A percentile compares a stretch with the other conserved stretches of the same genome.
These are phyloP conservation scores for Dicrostonyx torquatus DNA, from an alignment of 2,797 vertebrate species.

Conservation along the genomic window DNA sequence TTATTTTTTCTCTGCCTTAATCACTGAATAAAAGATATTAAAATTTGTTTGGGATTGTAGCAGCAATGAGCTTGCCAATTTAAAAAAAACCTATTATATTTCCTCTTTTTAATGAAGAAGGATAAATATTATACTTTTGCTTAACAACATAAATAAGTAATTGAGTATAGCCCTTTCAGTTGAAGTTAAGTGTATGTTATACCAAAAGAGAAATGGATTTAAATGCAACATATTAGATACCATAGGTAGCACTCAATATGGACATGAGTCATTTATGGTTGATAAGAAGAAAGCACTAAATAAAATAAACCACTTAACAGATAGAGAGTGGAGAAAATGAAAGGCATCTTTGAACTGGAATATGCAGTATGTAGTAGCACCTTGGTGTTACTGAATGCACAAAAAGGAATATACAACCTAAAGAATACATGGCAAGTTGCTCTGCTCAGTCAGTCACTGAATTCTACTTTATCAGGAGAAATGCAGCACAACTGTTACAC, in stretches of 20 bases:
- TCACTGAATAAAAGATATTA: background rate
- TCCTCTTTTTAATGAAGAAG: constrained; percentile 62
- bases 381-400: background rate
- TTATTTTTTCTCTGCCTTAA: constrained; percentile 1
- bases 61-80: constrained; percentile 44
- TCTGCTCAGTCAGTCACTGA: background rate
- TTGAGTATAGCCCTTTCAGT: constrained; percentile 46
- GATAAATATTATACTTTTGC: constrained; percentile 28
- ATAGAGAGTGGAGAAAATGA: constrained; percentile 34
- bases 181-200: constrained; percentile 36
- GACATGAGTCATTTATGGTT: constrained; percentile 46
- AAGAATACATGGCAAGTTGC: background rate
- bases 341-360: constrained; percentile 27
- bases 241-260: background rate
- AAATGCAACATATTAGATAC: constrained; percentile 45
- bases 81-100: constrained; percentile 50
- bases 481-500: background rate
- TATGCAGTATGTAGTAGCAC: background rate
- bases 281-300: constrained; percentile 57
- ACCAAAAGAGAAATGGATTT: background rate
- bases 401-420: constrained; percentile 13
- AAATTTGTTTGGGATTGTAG: background rate
- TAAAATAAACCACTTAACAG: constrained; percentile 47
- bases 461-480: background rate
- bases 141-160: constrained; percentile 61